phyloP scores from a whole-genome alignment of 2,888 invertebrate species.

The Schrankia costaestrigalis region DNA sequence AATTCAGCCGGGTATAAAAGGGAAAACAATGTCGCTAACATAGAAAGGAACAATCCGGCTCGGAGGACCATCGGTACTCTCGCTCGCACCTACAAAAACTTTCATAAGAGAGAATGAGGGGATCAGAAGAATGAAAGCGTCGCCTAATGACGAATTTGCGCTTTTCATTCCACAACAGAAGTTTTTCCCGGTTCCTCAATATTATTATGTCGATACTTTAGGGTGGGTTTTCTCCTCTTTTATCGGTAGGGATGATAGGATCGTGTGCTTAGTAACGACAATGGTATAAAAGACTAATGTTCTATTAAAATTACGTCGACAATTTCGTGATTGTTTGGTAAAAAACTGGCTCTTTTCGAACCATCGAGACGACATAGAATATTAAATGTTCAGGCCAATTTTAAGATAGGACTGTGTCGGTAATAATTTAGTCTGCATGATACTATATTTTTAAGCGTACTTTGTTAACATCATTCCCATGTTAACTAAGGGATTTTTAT shows the following conservation, averaged over 20 bases:
- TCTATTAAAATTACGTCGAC: constrained; percentile 33
- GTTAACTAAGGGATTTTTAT: too few relatives aligned
- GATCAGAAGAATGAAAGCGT: constrained; percentile 74
- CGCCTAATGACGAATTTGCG: constrained; percentile 81
- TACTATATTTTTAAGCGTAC: too few relatives aligned
- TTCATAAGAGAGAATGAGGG: constrained; percentile 44
- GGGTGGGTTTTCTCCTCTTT: constrained; percentile 65
- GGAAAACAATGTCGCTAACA: constrained; percentile 80
- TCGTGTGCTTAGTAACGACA: constrained; percentile 60
- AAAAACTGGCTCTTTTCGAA: constrained; percentile 33
- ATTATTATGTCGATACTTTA: constrained; percentile 77
- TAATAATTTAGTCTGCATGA: not conserved
- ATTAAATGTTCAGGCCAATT: not conserved
- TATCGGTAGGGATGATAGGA: constrained; percentile 67
- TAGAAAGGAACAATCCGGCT: constrained; percentile 80
- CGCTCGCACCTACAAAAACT: constrained; percentile 42
- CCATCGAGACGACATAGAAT: constrained; percentile 1
- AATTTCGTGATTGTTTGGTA: constrained; percentile 25
- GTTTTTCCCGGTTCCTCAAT: constrained; percentile 80
- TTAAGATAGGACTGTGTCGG: not conserved
- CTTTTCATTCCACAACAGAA: constrained; percentile 81
- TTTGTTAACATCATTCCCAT: too few relatives aligned
- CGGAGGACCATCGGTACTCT: constrained; percentile 70
- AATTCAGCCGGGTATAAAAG: constrained; percentile 78
- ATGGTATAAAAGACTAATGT: constrained; percentile 50